A percentile compares a stretch with the other conserved stretches of the same genome.
phyloP scores from a whole-genome alignment of 2,797 vertebrate species.

The Tapera naevia region DNA sequence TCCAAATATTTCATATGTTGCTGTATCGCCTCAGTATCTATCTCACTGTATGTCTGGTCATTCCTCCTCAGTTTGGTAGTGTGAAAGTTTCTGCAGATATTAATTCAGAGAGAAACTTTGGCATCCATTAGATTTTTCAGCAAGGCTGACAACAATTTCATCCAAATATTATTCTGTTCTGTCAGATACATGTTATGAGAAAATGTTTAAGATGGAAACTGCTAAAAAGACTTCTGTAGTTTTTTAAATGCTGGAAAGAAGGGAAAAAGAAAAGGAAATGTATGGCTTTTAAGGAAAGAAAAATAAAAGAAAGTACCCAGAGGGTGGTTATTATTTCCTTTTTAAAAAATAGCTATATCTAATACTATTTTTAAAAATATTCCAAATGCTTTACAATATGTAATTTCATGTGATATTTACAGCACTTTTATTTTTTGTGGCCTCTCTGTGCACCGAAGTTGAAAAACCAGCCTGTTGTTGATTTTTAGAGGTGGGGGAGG shows the following conservation, averaged over 20 bases:
- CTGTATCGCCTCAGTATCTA: not conserved
- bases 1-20: not conserved
- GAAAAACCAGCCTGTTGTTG: not conserved
- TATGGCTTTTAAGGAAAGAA: not conserved
- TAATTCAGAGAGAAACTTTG: not conserved
- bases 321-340: not conserved
- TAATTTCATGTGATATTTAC: not conserved
- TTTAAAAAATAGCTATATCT: not conserved
- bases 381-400: not conserved
- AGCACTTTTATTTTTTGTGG: not conserved
- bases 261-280: not conserved
- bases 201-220: not conserved
- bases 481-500: slow-evolving; percentile 20
- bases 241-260: not conserved
- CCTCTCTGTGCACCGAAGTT: not conserved
- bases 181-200: not conserved
- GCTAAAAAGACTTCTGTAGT: not conserved
- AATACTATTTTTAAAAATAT: slow-evolving; percentile 18
- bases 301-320: not conserved
- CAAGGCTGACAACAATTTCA: not conserved
- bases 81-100: not conserved
- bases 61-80: not conserved
- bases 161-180: not conserved
- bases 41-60: not conserved
- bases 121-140: not conserved